Evolutionary conservation across 2,797 vertebrate genomes (phyloP).

Genomic region (Zonotrichia albicollis): DNA sequence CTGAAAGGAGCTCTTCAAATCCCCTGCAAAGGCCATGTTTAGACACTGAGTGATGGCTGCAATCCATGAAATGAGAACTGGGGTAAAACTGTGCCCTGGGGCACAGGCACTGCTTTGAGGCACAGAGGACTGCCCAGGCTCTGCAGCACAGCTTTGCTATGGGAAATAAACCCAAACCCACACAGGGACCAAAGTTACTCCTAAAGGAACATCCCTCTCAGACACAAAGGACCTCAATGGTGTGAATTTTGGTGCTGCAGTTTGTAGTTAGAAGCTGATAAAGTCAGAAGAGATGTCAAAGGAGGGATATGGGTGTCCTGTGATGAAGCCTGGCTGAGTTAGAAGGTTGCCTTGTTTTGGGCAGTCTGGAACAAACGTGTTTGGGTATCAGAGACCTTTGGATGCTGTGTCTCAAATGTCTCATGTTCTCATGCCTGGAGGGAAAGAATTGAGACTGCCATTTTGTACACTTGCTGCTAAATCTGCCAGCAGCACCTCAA

Average conservation of each 20-base stretch:
- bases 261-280: not conserved
- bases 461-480: not conserved
- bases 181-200: not conserved
- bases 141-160: not conserved
- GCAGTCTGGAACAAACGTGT: not conserved
- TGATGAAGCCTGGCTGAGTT: not conserved
- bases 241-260: not conserved
- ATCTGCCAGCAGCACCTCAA: not conserved
- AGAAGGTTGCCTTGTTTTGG: not conserved
- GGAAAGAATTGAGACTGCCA: not conserved
- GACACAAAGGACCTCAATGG: fast-evolving
- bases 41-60: not conserved
- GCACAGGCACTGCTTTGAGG: not conserved
- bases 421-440: not conserved
- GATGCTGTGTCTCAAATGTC: not conserved
- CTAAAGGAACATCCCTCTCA: not conserved
- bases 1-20: not conserved
- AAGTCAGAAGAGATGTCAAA: not conserved
- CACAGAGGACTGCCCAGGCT: not conserved
- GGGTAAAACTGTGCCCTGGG: not conserved
- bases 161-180: not conserved
- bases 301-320: not conserved
- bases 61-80: not conserved
- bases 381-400: not conserved
- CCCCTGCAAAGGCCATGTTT: fast-evolving